Evolutionary conservation across 2,797 vertebrate species (phyloP).

Genomic region (Gadopsis marmoratus): DNA sequence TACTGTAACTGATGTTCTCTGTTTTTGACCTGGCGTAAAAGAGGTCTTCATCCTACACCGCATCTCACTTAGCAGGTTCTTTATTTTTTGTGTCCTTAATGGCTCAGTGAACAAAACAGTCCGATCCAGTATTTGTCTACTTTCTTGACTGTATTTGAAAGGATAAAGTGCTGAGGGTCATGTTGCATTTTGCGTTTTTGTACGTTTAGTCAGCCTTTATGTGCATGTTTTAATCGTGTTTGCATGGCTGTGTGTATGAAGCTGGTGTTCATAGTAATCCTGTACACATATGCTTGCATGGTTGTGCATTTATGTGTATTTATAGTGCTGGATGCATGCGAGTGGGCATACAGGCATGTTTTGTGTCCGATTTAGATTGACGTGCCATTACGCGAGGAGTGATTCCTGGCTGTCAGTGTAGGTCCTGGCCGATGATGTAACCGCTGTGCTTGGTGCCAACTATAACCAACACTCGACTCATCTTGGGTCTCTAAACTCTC

Average conservation of each 20-base stretch:
- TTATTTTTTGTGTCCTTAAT: constrained; percentile 16
- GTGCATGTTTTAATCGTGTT: not conserved
- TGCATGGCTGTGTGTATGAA: constrained; percentile 15
- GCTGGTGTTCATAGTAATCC: constrained; percentile 26
- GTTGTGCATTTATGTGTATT: constrained; percentile 28
- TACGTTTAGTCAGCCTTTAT: not conserved
- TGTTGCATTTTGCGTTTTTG: not conserved
- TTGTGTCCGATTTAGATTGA: constrained; percentile 39
- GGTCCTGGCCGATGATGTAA: constrained; percentile 56
- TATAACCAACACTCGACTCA: constrained; percentile 40
- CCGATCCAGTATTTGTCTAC: not conserved
- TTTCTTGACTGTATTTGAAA: not conserved
- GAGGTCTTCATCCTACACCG: not conserved
- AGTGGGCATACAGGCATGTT: constrained; percentile 19
- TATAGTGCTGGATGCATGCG: constrained; percentile 4
- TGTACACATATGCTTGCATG: constrained; percentile 24
- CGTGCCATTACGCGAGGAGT: constrained; percentile 7
- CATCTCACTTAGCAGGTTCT: constrained; percentile 6
- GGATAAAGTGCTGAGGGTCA: not conserved
- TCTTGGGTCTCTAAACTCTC: constrained; percentile 30
- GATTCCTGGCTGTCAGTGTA: constrained; percentile 15
- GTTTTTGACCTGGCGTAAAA: not conserved
- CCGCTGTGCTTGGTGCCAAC: constrained; percentile 37
- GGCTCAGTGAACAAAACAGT: constrained; percentile 12
- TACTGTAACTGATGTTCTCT: not conserved